Base-by-base conservation (phyloP, 2,113 vertebrate genomes). In the Okapia johnstoni region DNA sequence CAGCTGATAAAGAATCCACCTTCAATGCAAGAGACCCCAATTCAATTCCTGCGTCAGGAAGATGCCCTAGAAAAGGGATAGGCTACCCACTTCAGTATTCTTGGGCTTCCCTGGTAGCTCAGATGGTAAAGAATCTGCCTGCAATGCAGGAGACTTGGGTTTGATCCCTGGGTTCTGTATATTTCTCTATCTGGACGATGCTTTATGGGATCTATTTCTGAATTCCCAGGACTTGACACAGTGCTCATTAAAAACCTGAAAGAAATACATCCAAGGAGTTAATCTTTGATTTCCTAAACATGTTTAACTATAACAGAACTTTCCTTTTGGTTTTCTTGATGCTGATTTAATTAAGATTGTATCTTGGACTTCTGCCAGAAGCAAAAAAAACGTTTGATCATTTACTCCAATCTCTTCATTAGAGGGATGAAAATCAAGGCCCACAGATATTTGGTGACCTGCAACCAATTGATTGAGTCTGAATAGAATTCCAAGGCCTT, bases 291-390 rank as follows among this genome's bases (percentile, higher is more conserved):
- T 85, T 87, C 79, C 30, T 70, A 88, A 76, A 76, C 48, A 70
- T 3, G 5, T 26, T 46, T 55, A 84, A 40, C 14, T 73, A 90
- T 33, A 85, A 36, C 12, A 60, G 54, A 92, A 80, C 33, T 66
- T 93, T 76, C 48, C 16, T 61, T 81, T 85, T 94, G 54, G 30
- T 95, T 92, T 95, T 85, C n/a, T 76, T 66, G 85, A 88, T 19
- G 89, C 26, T 95, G 58, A 93, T 92, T 92, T 95, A 95, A 92
- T 97, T 93, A 96, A 95, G 85, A 97, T 81, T 85, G 7, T 77
- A 88, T 81, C 88, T 61, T n/a, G 63, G 58, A 58, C 11, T 58
- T 12, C 43, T 81, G 60, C 13, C 60, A 77, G 40, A 54, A n/a
- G 16, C 81, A 2, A 23, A 15, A 77, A 87, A 89, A 63, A 84